Conservation (phyloP, 2,888 invertebrate species). For the Lysandra bellargus region DNA sequence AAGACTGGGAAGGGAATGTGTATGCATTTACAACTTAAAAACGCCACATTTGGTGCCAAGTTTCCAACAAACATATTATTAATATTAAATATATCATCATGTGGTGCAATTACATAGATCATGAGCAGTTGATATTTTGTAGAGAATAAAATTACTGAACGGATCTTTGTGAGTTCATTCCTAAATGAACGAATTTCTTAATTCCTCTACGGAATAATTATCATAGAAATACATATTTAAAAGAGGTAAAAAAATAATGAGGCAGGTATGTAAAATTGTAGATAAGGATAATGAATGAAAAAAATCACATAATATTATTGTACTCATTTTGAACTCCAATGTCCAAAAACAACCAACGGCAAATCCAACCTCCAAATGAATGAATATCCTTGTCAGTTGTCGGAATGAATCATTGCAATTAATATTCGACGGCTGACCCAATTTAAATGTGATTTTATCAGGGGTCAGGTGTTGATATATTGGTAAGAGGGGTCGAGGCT, state of each 20-base stretch:
- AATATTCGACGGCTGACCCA: background rate
- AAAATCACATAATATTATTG: background rate
- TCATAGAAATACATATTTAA: too few species aligned
- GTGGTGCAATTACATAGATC: too few species aligned
- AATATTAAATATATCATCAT: too few species aligned
- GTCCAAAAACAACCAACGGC: background rate
- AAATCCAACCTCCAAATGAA: background rate
- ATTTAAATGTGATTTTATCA: background rate
- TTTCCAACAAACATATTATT: too few species aligned
- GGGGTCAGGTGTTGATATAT: background rate
- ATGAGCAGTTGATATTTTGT: background rate
- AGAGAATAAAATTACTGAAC: background rate
- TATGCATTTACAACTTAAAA: too few species aligned
- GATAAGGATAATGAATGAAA: too few species aligned
- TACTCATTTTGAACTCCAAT: background rate
- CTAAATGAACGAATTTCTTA: too few species aligned
- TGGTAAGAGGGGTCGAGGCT: background rate
- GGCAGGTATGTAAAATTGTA: too few species aligned
- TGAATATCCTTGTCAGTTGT: slow-evolving; percentile 1
- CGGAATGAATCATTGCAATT: background rate
- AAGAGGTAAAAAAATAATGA: too few species aligned
- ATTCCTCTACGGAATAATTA: too few species aligned
- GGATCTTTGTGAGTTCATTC: too few species aligned
- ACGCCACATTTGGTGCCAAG: too few species aligned
- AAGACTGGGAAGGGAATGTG: background rate